These are phyloP conservation scores for Nettapus auritus DNA, from an alignment of 2,113 vertebrate genomes.

Conservation along the genomic window DNA sequence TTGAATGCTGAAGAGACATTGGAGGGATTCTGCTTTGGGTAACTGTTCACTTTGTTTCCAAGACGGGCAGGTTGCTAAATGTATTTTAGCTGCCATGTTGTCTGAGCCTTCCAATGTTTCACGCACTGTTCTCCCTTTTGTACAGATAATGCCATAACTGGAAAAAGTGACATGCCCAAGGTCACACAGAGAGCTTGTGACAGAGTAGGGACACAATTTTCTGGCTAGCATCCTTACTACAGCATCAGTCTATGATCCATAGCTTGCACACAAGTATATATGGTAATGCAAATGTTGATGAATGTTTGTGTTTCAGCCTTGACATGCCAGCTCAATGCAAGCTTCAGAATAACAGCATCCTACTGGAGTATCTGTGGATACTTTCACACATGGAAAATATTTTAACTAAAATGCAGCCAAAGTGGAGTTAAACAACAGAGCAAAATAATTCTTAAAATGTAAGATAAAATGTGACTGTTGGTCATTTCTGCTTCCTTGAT, in stretches of 20 bases:
- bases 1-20: background rate
- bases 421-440: background rate
- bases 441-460: background rate
- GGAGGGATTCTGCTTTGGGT: background rate
- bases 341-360: background rate
- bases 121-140: background rate
- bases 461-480: background rate
- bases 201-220: background rate
- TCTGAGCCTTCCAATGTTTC: background rate
- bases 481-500: background rate
- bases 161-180: background rate
- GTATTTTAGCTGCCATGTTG: background rate
- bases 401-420: background rate
- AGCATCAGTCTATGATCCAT: background rate
- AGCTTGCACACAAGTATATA: background rate
- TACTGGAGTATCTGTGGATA: background rate
- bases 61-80: background rate
- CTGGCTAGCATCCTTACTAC: background rate
- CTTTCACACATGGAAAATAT: background rate
- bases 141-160: background rate
- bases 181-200: background rate
- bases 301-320: background rate
- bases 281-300: background rate
- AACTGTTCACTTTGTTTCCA: background rate
- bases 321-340: background rate